These are phyloP conservation scores for Vombatus ursinus DNA, from an alignment of 2,113 vertebrate species.

Conservation along the genomic window DNA sequence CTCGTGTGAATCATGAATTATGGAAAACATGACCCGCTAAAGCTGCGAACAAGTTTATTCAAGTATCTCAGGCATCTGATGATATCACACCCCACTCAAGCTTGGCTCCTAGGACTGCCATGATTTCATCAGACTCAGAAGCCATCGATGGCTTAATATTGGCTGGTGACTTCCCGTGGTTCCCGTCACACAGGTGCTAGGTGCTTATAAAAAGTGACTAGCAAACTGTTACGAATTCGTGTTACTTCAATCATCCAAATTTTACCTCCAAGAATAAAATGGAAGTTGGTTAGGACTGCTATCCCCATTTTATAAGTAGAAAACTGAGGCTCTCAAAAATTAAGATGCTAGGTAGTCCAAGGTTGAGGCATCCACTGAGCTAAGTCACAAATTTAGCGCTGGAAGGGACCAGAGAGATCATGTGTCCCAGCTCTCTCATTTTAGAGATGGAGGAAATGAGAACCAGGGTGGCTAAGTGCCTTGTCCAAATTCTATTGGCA, in stretches of 20 bases:
- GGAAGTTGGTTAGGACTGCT: no score
- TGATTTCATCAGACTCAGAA: slow-evolving; percentile 81
- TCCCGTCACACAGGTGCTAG: slow-evolving; percentile 29
- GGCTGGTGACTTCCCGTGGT: slow-evolving; percentile 48
- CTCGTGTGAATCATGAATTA: slow-evolving; percentile 79
- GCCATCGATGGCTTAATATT: slow-evolving; percentile 50
- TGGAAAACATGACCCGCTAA: slow-evolving; percentile 79
- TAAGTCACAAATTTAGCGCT: background rate
- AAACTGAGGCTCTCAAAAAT: background rate
- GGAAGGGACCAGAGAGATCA: background rate
- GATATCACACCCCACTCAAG: slow-evolving; percentile 81
- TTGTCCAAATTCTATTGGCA: background rate
- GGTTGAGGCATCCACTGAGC: background rate
- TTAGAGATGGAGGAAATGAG: slow-evolving; percentile 36
- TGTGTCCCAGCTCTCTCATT: background rate
- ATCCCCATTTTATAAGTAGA: background rate
- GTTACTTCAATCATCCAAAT: background rate
- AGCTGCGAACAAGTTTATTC: slow-evolving; percentile 84
- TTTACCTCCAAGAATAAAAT: background rate
- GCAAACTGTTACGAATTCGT: background rate
- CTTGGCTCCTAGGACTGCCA: slow-evolving; percentile 80
- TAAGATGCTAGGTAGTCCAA: background rate
- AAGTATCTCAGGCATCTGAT: slow-evolving; percentile 81
- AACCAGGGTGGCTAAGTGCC: background rate
- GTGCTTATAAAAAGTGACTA: slow-evolving; percentile 51